Evolutionary conservation across 2,888 invertebrate genomes (phyloP), one percentile per base, ranked within the genome.

Genomic region (Erynnis tages): DNA sequence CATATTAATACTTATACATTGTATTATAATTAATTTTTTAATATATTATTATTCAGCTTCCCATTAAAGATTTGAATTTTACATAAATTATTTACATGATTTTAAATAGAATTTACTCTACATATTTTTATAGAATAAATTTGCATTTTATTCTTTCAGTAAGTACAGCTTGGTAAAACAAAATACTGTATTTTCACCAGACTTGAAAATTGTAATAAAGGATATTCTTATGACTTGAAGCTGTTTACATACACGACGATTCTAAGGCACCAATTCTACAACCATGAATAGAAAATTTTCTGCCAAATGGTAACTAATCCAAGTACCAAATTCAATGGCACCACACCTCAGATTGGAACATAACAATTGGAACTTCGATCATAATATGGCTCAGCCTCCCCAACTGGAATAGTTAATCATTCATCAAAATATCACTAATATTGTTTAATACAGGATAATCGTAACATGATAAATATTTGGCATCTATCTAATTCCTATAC

Each of bases 401-500:
- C 21, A 67, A 75, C 66, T 77, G 73, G 77, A 76, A 73, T 70
- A 66, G 66, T 57, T 59, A 4, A 17, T 37, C 17, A 62, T 65
- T 59, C 54, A 66, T 61, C 48, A 62, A 49, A 57, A 65, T 71
- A 71, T 69, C 63, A 60, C 70, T 70, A 73, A 69, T 17, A 17
- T 37, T 50, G 35, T 30, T 30, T 44, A 52, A 63, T 67, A 63
- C 62, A 66, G 63, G 67, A 53, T 50, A 59, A 19, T 21, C 5
- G 5, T 54, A 67, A 61, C 67, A 73, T 73, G 71, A 72, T 73
- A 77, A 77, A 78, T 86, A 86, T 89, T 89, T 88, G 87, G 89
- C 82, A 83, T 87, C 76, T 80, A 82, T 84, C 79, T 83, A 83
- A 80, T 72, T 64, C 65, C 61, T 68, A 69, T 65, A 74, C 67